phyloP scores from a whole-genome alignment of 2,888 invertebrate genomes.

The Anthrax anthrax region DNA sequence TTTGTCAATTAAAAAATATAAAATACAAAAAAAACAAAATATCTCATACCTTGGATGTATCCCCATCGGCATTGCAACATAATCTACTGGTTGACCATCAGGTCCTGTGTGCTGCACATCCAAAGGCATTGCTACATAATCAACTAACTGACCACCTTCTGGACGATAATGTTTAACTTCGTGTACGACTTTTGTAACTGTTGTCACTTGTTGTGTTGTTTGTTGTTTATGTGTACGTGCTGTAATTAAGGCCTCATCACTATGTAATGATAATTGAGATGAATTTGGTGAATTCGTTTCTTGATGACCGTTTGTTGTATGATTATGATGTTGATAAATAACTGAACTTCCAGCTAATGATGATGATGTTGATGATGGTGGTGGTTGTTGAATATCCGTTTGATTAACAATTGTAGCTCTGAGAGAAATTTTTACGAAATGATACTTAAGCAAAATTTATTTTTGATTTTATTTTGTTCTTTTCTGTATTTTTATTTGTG shows the following conservation, averaged over 20 bases:
- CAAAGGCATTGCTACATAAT: slow-evolving; percentile 39
- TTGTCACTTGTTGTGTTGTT: slow-evolving; percentile 54
- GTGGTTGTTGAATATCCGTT: background rate
- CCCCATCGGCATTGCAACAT: slow-evolving; percentile 38
- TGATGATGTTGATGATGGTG: background rate
- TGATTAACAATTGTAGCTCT: background rate
- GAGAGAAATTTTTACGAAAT: background rate
- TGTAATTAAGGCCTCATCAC: slow-evolving; percentile 34
- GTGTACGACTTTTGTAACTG: slow-evolving; percentile 53
- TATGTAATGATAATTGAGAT: slow-evolving; percentile 37
- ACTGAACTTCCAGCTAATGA: slow-evolving; percentile 1
- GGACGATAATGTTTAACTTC: slow-evolving; percentile 46
- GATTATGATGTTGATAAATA: slow-evolving; percentile 21
- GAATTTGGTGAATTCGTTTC: slow-evolving; percentile 46
- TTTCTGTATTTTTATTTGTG: no score
- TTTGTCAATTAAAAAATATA: no score
- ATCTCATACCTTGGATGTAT: slow-evolving; percentile 15
- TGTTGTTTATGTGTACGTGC: slow-evolving; percentile 52
- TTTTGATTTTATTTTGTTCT: no score
- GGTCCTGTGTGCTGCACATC: slow-evolving; percentile 39
- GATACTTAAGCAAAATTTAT: no score
- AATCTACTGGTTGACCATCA: slow-evolving; percentile 40
- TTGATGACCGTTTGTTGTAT: slow-evolving; percentile 45
- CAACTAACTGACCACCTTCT: slow-evolving; percentile 37
- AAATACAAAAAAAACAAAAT: slow-evolving; percentile 6